Conservation (phyloP, 2,797 vertebrate genomes). For the Microctenopoma steveboyesi region DNA sequence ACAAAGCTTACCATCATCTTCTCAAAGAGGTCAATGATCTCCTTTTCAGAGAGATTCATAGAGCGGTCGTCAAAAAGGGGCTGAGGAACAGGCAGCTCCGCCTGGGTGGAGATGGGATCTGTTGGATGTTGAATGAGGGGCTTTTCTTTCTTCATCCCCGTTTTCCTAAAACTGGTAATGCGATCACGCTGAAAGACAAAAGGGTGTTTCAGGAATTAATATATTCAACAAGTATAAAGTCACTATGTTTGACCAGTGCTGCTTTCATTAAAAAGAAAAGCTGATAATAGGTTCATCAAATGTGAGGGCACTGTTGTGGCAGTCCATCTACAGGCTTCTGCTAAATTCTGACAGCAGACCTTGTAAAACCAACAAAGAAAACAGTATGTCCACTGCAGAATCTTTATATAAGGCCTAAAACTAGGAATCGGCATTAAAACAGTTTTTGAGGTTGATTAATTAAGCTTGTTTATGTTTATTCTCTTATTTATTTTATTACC, state of each 20-base stretch:
- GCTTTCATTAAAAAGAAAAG: background rate
- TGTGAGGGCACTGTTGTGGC: background rate
- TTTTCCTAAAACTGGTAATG: slow-evolving; percentile 95
- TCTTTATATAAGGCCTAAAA: background rate
- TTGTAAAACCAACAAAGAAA: background rate
- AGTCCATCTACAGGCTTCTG: background rate
- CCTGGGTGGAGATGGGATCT: slow-evolving; percentile 86
- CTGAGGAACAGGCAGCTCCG: slow-evolving; percentile 91
- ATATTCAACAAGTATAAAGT: background rate
- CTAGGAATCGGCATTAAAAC: background rate
- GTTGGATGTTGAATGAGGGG: slow-evolving; percentile 94
- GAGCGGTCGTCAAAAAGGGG: slow-evolving; percentile 93
- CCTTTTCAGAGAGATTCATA: slow-evolving; percentile 96
- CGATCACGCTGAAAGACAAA: slow-evolving; percentile 90
- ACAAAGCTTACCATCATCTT: slow-evolving; percentile 97
- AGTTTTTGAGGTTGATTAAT: no score
- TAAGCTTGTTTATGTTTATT: no score
- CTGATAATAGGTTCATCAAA: background rate
- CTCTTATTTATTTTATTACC: no score
- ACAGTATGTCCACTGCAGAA: background rate
- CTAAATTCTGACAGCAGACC: background rate
- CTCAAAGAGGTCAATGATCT: slow-evolving; percentile 97
- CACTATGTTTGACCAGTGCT: background rate
- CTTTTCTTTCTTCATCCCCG: slow-evolving; percentile 92
- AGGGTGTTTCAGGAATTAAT: slow-evolving; percentile 44